phyloP scores from a whole-genome alignment of 2,888 invertebrate genomes.

The Cephus spinipes region DNA sequence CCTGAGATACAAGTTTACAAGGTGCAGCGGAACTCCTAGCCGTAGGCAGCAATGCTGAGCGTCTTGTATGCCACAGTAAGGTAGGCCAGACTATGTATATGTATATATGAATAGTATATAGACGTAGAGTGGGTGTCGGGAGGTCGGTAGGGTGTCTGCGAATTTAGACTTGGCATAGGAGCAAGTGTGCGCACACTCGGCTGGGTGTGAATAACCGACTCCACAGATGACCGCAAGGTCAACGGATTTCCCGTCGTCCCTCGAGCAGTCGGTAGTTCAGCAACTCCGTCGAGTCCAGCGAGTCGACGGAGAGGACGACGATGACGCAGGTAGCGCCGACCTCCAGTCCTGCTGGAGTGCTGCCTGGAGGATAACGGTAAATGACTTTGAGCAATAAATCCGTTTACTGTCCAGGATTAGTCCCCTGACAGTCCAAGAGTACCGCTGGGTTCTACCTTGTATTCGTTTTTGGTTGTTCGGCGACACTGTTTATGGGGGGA shows the following conservation, averaged over 20 bases:
- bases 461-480: neutral
- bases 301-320: constrained; percentile 29
- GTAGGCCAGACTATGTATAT: neutral
- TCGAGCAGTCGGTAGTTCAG: neutral
- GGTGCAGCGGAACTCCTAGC: neutral
- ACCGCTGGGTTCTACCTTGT: constrained; percentile 6
- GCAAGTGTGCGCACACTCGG: constrained; percentile 1
- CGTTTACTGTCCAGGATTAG: constrained; percentile 31
- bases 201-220: constrained; percentile 4
- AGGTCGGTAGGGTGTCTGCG: neutral
- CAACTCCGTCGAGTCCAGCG: neutral
- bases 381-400: constrained; percentile 29
- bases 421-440: neutral
- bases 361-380: constrained; percentile 26
- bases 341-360: neutral
- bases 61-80: neutral
- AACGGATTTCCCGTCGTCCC: constrained; percentile 42
- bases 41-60: neutral
- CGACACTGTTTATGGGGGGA: neutral
- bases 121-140: neutral
- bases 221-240: constrained; percentile 43
- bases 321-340: constrained; percentile 27
- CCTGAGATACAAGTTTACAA: neutral
- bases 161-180: neutral
- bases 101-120: neutral